phyloP scores from a whole-genome alignment of 2,113 vertebrate genomes.

The Callionymus lyra region DNA sequence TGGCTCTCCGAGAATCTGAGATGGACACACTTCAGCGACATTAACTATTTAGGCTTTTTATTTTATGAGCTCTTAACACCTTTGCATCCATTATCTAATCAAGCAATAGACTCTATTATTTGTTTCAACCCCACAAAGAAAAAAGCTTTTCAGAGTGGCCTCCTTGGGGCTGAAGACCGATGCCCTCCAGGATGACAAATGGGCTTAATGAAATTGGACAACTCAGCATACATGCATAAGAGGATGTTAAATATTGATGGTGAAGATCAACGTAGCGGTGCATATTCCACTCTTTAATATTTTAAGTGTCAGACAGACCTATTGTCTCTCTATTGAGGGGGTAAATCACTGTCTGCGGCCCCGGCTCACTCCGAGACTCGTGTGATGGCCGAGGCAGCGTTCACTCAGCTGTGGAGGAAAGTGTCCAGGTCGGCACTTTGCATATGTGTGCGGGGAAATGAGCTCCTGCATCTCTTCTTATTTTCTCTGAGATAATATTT shows the following conservation, averaged over 20 bases:
- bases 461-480: conserved; percentile 25
- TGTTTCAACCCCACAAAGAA: not conserved
- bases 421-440: conserved; percentile 43
- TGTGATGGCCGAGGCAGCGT: conserved; percentile 30
- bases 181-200: conserved; percentile 85
- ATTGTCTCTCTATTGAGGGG: conserved; percentile 70
- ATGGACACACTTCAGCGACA: no score
- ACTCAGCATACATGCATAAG: conserved; percentile 97
- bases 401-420: conserved; percentile 38
- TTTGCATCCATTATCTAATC: no score
- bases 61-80: no score
- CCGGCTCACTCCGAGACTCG: conserved; percentile 35
- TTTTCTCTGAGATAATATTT: conserved; percentile 19
- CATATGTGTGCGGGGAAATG: conserved; percentile 44
- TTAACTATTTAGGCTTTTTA: no score
- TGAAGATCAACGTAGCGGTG: conserved; percentile 80
- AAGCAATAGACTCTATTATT: conserved; percentile 12
- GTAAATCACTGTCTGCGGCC: conserved; percentile 51
- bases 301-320: conserved; percentile 80
- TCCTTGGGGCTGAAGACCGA: conserved; percentile 51
- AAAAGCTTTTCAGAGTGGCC: conserved; percentile 29
- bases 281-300: conserved; percentile 95
- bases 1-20: no score
- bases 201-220: conserved; percentile 99
- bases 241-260: conserved; percentile 98